Evolutionary conservation across 1,140 invertebrate genomes (phyloP).

Genomic region (Drosophila orosa): DNA sequence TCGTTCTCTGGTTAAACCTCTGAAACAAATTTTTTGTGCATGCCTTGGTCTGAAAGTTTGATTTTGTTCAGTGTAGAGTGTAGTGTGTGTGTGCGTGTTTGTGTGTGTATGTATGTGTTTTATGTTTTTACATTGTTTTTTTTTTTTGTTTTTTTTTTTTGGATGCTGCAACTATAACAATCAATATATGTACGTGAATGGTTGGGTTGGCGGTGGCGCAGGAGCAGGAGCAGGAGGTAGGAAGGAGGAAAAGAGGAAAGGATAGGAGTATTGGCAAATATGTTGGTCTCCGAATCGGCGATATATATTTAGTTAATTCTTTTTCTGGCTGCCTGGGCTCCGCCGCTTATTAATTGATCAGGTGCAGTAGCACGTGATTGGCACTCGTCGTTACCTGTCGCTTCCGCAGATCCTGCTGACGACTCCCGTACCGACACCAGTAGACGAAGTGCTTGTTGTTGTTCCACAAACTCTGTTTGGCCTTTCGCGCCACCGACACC

Average conservation of each 20-base stretch:
- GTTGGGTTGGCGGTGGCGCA: constrained; percentile 1
- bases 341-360: constrained; percentile 74
- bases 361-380: constrained; percentile 74
- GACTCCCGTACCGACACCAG: constrained; percentile 88
- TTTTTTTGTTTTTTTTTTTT: constrained; percentile 8
- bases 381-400: constrained; percentile 86
- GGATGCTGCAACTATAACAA: constrained; percentile 60
- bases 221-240: constrained; percentile 1
- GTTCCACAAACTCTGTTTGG: constrained; percentile 86
- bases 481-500: constrained; percentile 82
- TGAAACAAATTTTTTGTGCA: constrained; percentile 24
- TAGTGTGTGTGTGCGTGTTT: constrained; percentile 17
- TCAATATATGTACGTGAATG: constrained; percentile 39
- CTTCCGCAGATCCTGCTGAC: constrained; percentile 87
- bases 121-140: constrained; percentile 23
- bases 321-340: constrained; percentile 5
- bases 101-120: constrained; percentile 29
- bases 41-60: constrained; percentile 22
- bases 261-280: constrained; percentile 7
- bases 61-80: constrained; percentile 13
- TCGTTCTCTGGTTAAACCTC: constrained; percentile 11
- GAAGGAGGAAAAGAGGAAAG: not conserved
- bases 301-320: not conserved
- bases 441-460: constrained; percentile 89
- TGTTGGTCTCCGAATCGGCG: constrained; percentile 34